Evolutionary conservation across 2,113 vertebrate species (phyloP).

Genomic region (Tenrec ecaudatus): DNA sequence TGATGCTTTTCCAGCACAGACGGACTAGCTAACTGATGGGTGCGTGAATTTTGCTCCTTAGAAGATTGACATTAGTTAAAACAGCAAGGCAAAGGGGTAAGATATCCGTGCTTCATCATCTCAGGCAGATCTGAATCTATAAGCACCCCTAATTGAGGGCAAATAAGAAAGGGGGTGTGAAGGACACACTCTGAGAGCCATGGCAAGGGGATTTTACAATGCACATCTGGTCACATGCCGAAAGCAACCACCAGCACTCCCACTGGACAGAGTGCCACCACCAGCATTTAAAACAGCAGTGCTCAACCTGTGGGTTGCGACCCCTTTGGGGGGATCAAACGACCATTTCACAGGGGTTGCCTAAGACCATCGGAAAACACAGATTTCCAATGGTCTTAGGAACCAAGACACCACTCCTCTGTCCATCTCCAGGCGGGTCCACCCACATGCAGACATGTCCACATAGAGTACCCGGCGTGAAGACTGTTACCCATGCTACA

Average conservation of each 20-base stretch:
- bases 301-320: no score
- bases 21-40: fast-evolving
- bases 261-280: background rate
- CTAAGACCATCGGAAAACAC: no score
- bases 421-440: no score
- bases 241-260: background rate
- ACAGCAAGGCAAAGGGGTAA: background rate
- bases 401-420: no score
- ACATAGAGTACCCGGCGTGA: no score
- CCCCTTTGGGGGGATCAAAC: no score
- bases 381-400: no score
- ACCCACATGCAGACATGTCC: no score
- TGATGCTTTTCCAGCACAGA: background rate
- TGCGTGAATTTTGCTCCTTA: background rate
- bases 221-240: background rate
- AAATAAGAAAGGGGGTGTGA: background rate
- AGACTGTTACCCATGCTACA: no score
- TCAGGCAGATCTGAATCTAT: background rate
- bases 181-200: no score
- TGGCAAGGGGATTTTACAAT: background rate
- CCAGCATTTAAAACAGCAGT: background rate
- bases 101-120: background rate
- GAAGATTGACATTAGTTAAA: background rate
- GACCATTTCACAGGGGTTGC: no score
- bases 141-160: no score